Evolutionary conservation across 2,797 vertebrate species (phyloP), one percentile per base, ranked within the genome.

Genomic region (Eulemur mongoz): DNA sequence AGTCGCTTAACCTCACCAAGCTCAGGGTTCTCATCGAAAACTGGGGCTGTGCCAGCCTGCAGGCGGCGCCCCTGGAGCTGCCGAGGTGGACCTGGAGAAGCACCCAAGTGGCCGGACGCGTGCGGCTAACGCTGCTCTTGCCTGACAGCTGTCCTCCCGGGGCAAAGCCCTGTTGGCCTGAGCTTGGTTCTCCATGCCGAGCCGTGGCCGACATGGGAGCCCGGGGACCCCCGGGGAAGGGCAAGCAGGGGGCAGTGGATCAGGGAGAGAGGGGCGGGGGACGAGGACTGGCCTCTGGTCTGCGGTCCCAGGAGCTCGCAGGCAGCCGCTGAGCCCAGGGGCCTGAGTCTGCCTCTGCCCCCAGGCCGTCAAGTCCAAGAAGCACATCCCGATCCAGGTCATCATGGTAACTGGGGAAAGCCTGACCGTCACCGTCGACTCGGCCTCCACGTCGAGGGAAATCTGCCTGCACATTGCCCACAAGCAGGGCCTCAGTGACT

Each of bases 311-410:
- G 67, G 63, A 57, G 30, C 72, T 45, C 65, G 7, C 3, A 35
- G 3, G 8, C 63, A n/a, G 38, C 45, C 18, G 4, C 69, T 50
- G 35, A 78, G 73, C 48, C 8, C 52, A 20, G 22, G 10, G 81
- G 12, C 2, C 38, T 81, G 40, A 95, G 70, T 93, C 82, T 20
- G 70, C 73, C 12, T 92, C 95, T 86, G 67, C 89, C 17, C 87
- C 83, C 95, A 99, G 99, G 99, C 99, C 18, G 99, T 99, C 96
- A 99, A 99, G 98, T 99, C 99, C 45, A 99, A 99, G 98, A 99
- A 99, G 98, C 99, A 98, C 52, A 99, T 99, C 75, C 97, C 98
- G 0, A 98, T 99, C 91, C 98, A 99, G 4, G 98, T 99, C 97
- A 98, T 97, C 17, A 93, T 99, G 98, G 99, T 99, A 98, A 99